Evolutionary conservation across 2,888 invertebrate species (phyloP).

Genomic region (Rugalucina vietnamica): DNA sequence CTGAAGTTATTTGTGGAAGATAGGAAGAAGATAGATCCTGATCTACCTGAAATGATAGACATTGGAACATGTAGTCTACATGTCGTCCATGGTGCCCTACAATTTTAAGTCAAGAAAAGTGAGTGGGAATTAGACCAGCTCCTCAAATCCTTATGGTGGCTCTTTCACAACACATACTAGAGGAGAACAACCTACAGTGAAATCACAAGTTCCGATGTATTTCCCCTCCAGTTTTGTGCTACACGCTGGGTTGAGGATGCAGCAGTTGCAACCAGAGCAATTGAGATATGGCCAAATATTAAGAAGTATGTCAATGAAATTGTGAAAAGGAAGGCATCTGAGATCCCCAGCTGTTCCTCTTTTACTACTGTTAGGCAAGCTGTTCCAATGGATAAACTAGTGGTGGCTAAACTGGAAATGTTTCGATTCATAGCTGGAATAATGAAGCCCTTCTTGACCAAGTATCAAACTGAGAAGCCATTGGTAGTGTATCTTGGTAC

Average conservation of each 20-base stretch:
- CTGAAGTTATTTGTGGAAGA: constrained; percentile 20
- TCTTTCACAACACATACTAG: constrained; percentile 32
- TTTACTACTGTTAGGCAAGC: background rate
- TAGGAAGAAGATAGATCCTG: constrained; percentile 15
- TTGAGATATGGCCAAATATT: constrained; percentile 27
- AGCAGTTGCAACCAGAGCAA: constrained; percentile 37
- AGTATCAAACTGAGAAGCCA: constrained; percentile 5
- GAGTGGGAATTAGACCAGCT: constrained; percentile 53
- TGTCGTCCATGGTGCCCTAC: constrained; percentile 74
- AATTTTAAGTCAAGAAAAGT: constrained; percentile 66
- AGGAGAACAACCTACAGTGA: constrained; percentile 24
- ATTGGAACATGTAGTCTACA: constrained; percentile 78
- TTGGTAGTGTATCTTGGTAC: constrained; percentile 1
- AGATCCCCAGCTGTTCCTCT: background rate
- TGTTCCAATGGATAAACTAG: background rate
- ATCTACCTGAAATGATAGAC: constrained; percentile 58
- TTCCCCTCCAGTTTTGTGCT: background rate
- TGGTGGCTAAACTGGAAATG: constrained; percentile 2
- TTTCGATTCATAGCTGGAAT: background rate
- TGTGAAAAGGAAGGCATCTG: constrained; percentile 2
- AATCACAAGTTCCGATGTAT: background rate
- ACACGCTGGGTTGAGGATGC: constrained; percentile 39
- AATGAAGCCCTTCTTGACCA: constrained; percentile 5
- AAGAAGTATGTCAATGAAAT: constrained; percentile 5
- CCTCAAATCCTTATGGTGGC: constrained; percentile 18